Base-by-base conservation (phyloP, 2,797 vertebrate species). In the Melanotaenia trifasciata region DNA sequence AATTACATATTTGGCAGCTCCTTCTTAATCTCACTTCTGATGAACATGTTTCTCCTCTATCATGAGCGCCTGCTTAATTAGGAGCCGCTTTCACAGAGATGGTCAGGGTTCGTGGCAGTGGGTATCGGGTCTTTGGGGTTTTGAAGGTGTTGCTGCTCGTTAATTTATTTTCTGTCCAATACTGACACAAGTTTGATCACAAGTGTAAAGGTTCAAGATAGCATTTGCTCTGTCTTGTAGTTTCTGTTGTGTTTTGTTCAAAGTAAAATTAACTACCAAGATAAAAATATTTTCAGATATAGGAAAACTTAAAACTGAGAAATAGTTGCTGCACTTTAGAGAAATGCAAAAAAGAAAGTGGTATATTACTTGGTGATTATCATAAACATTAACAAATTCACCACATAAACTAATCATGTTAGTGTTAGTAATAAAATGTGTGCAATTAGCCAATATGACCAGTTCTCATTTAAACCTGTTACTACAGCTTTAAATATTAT, bases 91-190 rank as follows among this genome's bases (percentile, higher is more conserved):
- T 56, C 53, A 28, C 11, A 43, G 26, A 40, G 3, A n/a, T 45
- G 18, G 40, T 32, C 18, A 43, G 20, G n/a, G 22, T 47, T 45
- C 20, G n/a, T 45, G 20, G 40, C 20, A 28, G n/a, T n/a, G 20
- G 2, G 24, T 32, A 16, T 58, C n/a, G 24, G n/a, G 18, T 22
- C 40, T 22, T 24, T 30, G 16, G 28, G 18, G 22, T 69, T 51
- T 47, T 35, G 22, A 51, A 36, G 47, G 43, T 60, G 57, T 69
- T 35, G 24, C 57, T 60, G 20, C 54, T 47, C 54, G 13, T 10
- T 47, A 22, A 47, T 54, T 65, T 38, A 1, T 33, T 32, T 45
- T 58, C 30, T 16, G 28, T 45, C n/a, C 18, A 45, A 58, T 9
- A 5, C 54, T 32, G 53, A 40, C 26, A 43, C 3, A 45, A 28